A percentile compares a stretch with the other conserved stretches of the same genome.
These are phyloP conservation scores for Apotomis capreana DNA, from an alignment of 2,888 invertebrate species.

Conservation along the genomic window DNA sequence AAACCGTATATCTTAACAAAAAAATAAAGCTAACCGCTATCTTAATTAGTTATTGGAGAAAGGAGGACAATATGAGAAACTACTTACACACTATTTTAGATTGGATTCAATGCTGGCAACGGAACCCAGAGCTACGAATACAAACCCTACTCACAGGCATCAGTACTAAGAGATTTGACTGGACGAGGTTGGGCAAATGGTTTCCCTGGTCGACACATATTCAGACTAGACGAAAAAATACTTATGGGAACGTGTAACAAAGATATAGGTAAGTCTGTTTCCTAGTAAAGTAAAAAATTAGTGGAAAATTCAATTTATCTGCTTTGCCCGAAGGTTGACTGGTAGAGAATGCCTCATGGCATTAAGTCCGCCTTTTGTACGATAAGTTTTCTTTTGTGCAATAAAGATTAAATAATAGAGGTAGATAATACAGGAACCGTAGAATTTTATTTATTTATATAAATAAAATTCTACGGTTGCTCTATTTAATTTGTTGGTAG, in stretches of 20 bases:
- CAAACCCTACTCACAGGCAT: slow-evolving; percentile 93
- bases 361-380: too few species aligned
- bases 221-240: slow-evolving; percentile 97
- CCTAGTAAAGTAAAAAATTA: too few species aligned
- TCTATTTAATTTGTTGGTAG: too few species aligned
- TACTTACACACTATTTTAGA: slow-evolving; percentile 72
- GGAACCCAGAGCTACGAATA: slow-evolving; percentile 95
- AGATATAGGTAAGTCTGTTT: slow-evolving; percentile 86
- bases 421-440: too few species aligned
- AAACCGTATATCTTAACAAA: not conserved
- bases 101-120: slow-evolving; percentile 98
- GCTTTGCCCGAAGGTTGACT: too few species aligned
- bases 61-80: not conserved
- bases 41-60: not conserved
- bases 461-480: too few species aligned
- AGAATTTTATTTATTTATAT: too few species aligned
- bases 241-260: slow-evolving; percentile 96
- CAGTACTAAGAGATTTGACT: slow-evolving; percentile 91
- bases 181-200: slow-evolving; percentile 94
- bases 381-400: too few species aligned
- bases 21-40: too few species aligned
- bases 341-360: too few species aligned
- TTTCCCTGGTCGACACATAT: slow-evolving; percentile 95
- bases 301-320: too few species aligned
- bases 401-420: too few species aligned